Evolutionary conservation across 2,113 vertebrate genomes (phyloP), one percentile per base, ranked within the genome.

Genomic region (Anolis sagrei): DNA sequence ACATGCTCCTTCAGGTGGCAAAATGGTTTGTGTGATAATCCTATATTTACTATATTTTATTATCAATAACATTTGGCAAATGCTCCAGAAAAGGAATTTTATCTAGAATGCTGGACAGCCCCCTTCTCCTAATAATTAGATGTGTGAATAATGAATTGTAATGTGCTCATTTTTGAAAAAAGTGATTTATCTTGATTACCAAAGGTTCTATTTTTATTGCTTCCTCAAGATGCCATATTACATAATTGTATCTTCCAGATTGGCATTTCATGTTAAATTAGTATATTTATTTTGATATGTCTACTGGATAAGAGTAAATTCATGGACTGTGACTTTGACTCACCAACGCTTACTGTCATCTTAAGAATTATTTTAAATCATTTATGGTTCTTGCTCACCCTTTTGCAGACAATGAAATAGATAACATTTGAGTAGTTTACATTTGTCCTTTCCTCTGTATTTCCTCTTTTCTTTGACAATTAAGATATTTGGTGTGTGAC

Each of bases 231-330:
- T 92, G 58, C 34, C 87, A 89, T 87, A 72, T 92, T 90, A 88
- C 39, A 9, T 81, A 92, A 92, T 51, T 85, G 32, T 39, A 82
- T 0, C 79, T 89, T 75, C 83, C 88, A 89, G 70, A 73, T 0
- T 87, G 81, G 75, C 87, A 75, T 68, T 84, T 86, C 85, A 90
- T 87, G 88, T 92, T 90, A 86, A 92, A 83, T 87, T 51, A 85
- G 83, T 84, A 11, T 78, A 49, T 87, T 86, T 86, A 61, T 87
- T 80, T 74, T 0, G 0, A 88, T 89, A 80, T 90, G 77, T 90
- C 64, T 81, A 23, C 39, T 73, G 32, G n/a, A n/a, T n/a, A 69
- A 34, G n/a, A 34, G 19, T 39, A n/a, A 36, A 87, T 0, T 0
- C 48, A n/a, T 61, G 79, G 70, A 72, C 82, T 36, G 18, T 73